Evolutionary conservation across 1,140 invertebrate species (phyloP).

Genomic region (Tribolium castaneum): DNA sequence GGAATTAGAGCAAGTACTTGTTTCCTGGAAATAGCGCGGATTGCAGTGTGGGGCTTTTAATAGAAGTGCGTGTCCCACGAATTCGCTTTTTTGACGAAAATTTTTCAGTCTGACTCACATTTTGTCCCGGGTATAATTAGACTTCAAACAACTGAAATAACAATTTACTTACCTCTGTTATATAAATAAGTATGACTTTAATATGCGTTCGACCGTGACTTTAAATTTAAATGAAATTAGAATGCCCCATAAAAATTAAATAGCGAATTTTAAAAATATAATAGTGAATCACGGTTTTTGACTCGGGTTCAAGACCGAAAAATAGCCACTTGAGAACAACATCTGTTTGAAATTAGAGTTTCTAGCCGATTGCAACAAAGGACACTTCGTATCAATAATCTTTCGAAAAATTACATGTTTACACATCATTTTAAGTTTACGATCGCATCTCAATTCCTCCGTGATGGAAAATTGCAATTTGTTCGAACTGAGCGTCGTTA

Average conservation of each 20-base stretch:
- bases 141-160: conserved; percentile 14
- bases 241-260: neutral
- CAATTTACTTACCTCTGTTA: conserved; percentile 7
- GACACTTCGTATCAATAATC: no score
- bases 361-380: neutral
- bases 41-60: neutral
- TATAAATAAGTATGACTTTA: conserved; percentile 28
- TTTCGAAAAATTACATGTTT: neutral
- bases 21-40: neutral
- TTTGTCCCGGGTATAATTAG: conserved; percentile 27
- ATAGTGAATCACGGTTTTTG: neutral
- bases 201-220: neutral
- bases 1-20: no score
- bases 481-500: neutral
- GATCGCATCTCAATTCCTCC: no score
- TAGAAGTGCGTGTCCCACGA: neutral
- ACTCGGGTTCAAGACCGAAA: neutral
- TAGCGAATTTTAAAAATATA: neutral
- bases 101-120: neutral
- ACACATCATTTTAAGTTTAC: neutral
- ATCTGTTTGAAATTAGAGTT: neutral
- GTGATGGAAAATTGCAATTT: neutral
- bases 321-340: neutral
- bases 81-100: neutral
- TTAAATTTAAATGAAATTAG: conserved; percentile 4